phyloP scores from a whole-genome alignment of 1,140 invertebrate species.

The Calliphora vicina region DNA sequence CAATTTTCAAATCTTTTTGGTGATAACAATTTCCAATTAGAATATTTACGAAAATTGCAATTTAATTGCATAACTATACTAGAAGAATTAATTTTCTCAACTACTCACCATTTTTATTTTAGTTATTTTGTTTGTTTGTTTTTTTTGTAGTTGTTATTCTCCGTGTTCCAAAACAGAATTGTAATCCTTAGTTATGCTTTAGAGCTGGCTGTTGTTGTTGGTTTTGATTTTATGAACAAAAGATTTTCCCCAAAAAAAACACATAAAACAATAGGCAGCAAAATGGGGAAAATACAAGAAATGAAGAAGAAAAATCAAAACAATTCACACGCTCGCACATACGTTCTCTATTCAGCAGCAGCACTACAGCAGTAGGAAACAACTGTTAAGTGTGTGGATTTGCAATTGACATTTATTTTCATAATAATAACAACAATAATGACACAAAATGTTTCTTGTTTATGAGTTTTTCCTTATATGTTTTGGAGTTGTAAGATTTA shows the following conservation, averaged over 20 bases:
- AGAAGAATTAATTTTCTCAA: background rate
- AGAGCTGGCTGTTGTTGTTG: background rate
- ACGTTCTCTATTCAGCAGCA: background rate
- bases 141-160: background rate
- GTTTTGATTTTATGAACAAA: background rate
- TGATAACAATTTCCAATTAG: too few relatives aligned
- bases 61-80: conserved; percentile 3
- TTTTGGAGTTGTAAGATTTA: background rate
- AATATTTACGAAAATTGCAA: background rate
- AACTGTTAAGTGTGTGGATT: conserved; percentile 4
- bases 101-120: background rate
- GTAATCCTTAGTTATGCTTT: conserved; percentile 16
- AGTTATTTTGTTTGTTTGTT: background rate
- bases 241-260: background rate
- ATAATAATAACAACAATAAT: background rate
- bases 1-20: too few relatives aligned
- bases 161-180: background rate
- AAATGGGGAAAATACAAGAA: background rate
- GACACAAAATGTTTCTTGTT: background rate
- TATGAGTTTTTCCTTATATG: background rate
- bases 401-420: conserved; percentile 23
- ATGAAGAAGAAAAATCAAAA: background rate
- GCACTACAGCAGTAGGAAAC: background rate
- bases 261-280: background rate
- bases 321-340: background rate